Conservation (phyloP, 2,888 invertebrate genomes). For the Clanis bilineata region DNA sequence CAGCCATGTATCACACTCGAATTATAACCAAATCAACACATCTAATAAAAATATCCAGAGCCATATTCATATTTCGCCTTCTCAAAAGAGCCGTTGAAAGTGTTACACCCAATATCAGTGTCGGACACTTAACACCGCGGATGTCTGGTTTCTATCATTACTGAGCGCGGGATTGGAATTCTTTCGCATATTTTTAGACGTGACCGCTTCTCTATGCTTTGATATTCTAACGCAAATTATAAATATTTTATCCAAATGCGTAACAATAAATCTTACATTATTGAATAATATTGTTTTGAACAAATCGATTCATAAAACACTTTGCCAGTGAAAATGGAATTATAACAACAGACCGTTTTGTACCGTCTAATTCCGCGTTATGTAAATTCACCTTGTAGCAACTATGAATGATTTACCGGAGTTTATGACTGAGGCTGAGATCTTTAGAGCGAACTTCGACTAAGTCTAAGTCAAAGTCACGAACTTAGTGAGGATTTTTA, state of each 20-base stretch:
- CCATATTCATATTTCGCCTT: conserved; percentile 23
- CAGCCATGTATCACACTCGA: background rate
- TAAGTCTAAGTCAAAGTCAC: too few relatives aligned
- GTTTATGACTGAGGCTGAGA: too few relatives aligned
- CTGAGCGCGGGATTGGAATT: conserved; percentile 40
- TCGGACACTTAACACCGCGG: conserved; percentile 53
- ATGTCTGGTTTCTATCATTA: conserved; percentile 61
- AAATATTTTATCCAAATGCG: conserved; percentile 24
- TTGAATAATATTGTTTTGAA: background rate
- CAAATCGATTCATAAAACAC: background rate
- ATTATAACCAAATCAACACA: conserved; percentile 2
- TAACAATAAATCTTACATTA: conserved; percentile 15
- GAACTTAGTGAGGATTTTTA: too few relatives aligned
- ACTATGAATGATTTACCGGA: conserved; percentile 5
- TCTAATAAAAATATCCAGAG: conserved; percentile 16
- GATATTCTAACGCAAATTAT: conserved; percentile 3
- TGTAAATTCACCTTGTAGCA: background rate
- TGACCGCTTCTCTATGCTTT: conserved; percentile 15
- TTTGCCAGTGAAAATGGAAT: background rate
- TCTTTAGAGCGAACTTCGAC: too few relatives aligned
- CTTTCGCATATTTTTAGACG: conserved; percentile 48
- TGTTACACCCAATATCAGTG: conserved; percentile 53
- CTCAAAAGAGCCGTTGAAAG: conserved; percentile 34
- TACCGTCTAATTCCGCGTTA: background rate
- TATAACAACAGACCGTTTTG: background rate